Evolutionary conservation across 2,113 vertebrate species (phyloP).

Genomic region (Motacilla alba): DNA sequence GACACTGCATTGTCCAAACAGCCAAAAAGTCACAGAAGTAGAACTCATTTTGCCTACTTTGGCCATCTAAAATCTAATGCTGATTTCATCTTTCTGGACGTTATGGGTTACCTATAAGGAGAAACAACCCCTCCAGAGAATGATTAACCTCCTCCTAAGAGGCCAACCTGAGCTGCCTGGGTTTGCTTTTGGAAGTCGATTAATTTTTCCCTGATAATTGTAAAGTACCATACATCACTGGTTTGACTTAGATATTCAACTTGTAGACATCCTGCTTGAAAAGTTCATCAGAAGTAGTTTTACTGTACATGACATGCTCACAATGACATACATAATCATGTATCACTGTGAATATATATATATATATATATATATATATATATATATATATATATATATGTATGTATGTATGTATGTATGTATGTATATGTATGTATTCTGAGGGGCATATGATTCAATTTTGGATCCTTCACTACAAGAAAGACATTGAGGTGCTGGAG

Average conservation of each 20-base stretch:
- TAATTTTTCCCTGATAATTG: not conserved
- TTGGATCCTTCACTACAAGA: not conserved
- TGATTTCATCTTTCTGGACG: not conserved
- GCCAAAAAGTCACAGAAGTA: not conserved
- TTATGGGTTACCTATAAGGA: not conserved
- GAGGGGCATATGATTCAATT: not conserved
- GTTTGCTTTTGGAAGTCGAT: not conserved
- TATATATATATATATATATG: no score
- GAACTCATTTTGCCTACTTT: not conserved
- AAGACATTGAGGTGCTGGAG: not conserved
- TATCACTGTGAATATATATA: not conserved
- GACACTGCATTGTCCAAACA: rapidly evolving
- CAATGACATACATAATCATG: no score
- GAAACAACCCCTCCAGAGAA: not conserved
- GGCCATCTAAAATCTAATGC: not conserved
- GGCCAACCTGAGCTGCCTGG: not conserved
- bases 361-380: not conserved
- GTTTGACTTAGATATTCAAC: not conserved
- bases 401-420: no score
- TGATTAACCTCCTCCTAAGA: not conserved
- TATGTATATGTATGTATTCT: not conserved
- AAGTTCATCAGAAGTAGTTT: not conserved
- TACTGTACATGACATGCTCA: not conserved
- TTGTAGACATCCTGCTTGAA: not conserved
- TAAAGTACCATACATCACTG: not conserved